Evolutionary conservation across 2,797 vertebrate species (phyloP), one percentile per base, ranked within the genome.

Genomic region (Gymnodraco acuticeps): DNA sequence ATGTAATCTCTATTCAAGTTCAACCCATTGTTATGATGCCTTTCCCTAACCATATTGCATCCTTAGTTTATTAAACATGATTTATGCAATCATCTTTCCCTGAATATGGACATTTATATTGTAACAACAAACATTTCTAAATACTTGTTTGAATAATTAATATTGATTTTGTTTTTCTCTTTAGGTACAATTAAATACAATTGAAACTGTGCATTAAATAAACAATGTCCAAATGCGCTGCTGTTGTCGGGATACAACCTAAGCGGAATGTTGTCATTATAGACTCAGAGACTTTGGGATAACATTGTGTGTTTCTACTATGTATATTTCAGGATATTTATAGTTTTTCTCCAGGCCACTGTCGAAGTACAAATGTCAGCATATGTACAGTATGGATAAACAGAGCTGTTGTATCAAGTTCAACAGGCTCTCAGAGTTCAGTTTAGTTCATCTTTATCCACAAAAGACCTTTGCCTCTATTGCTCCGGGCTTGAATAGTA

Each of bases 361-460:
- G 31, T 33, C 14, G n/a, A 56, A 62, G 50, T n/a, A 15, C 16
- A 52, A 68, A 78, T 46, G 70, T 41, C 50, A 72, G 43, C 52
- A 51, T 33, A 27, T 68, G 56, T 16, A 20, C 43, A 56, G 23
- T 10, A 58, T 41, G 46, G 64, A 64, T 27, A 58, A 62, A 56
- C 56, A 13, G 20, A 20, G 9, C 19, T 12, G 41, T 20, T 15
- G 9, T 19, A 27, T 59, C 43, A 19, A 23, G 52, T 68, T 73
- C 23, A 33, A 23, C 42, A 15, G 16, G 46, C 43, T 70, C 42
- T 27, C 5, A 0, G 13, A 43, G 16, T 53, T 73, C 16, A 64
- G 50, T 31, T 64, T 4, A 46, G 10, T 14, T 58, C 60, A 23
- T 73, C 14, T 41, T 64, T 17, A 16, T 33, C 47, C 46, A 56